A percentile compares a stretch with the other conserved stretches of the same genome.
Evolutionary conservation across 2,113 vertebrate genomes (phyloP).

Genomic region (Setophaga petechia): DNA sequence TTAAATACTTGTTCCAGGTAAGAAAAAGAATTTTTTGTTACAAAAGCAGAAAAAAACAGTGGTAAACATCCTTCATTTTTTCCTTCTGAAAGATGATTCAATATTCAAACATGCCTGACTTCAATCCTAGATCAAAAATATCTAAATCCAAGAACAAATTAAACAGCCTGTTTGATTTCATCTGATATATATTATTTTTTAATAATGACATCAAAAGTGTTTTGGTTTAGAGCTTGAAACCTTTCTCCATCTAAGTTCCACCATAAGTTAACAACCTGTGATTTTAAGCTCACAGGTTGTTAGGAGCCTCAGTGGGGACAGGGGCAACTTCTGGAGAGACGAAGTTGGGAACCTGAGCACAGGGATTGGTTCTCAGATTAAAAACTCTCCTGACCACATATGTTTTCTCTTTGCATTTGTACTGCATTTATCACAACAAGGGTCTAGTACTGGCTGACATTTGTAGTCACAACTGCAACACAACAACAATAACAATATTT

Average conservation of each 20-base stretch:
- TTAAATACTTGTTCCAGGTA: neutral
- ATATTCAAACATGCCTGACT: neutral
- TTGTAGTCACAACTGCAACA: constrained; percentile 31
- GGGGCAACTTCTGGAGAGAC: neutral
- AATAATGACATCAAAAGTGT: neutral
- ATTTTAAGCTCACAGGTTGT: neutral
- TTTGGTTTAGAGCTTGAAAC: neutral
- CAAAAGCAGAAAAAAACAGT: neutral
- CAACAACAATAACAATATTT: constrained; percentile 43
- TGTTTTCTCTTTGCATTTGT: neutral
- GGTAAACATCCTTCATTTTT: neutral
- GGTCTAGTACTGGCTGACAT: neutral
- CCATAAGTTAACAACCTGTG: neutral
- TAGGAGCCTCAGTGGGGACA: neutral
- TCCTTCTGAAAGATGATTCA: neutral
- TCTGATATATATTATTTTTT: neutral
- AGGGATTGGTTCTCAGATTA: neutral
- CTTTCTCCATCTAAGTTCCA: neutral
- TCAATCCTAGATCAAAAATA: neutral
- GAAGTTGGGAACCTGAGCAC: neutral
- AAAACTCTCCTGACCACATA: neutral
- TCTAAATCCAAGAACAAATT: neutral
- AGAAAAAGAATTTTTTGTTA: neutral
- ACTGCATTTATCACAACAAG: neutral
- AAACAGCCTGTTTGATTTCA: neutral